Evolutionary conservation across 2,888 invertebrate species (phyloP).

Genomic region (Philopedon plagiatum): DNA sequence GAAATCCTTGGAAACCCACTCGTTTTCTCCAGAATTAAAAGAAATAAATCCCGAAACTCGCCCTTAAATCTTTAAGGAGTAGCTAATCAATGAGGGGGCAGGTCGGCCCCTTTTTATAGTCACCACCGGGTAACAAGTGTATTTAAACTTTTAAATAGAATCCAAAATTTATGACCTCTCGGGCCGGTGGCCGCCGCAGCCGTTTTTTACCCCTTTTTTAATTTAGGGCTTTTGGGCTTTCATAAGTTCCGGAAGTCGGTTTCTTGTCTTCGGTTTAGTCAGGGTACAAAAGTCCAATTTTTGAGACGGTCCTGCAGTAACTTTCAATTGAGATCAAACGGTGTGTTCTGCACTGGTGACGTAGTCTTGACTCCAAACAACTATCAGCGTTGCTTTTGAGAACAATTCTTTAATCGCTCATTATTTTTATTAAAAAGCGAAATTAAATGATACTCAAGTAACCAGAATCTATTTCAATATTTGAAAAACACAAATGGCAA

Average conservation of each 20-base stretch:
- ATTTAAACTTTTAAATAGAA: constrained; percentile 63
- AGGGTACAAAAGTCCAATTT: background rate
- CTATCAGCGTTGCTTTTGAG: too few species aligned
- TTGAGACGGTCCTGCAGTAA: too few species aligned
- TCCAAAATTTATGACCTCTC: constrained; percentile 62
- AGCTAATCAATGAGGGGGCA: constrained; percentile 24
- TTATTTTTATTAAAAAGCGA: too few species aligned
- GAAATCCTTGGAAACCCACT: background rate
- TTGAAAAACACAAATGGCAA: too few species aligned
- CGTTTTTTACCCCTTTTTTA: constrained; percentile 59
- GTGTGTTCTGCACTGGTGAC: too few species aligned
- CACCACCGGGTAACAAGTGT: constrained; percentile 58
- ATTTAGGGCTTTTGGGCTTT: constrained; percentile 54
- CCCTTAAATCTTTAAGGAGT: constrained; percentile 30
- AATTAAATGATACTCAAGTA: too few species aligned
- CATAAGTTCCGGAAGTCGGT: constrained; percentile 46
- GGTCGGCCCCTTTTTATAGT: constrained; percentile 44
- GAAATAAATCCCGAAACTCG: constrained; percentile 24
- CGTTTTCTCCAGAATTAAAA: constrained; percentile 6
- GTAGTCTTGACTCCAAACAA: too few species aligned
- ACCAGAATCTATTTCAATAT: too few species aligned
- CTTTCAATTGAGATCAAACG: too few species aligned
- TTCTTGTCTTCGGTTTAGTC: constrained; percentile 32
- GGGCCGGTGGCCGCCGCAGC: constrained; percentile 53
- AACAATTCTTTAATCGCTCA: too few species aligned